phyloP scores from a whole-genome alignment of 2,888 invertebrate species.

The Taphrorychus bicolor region DNA sequence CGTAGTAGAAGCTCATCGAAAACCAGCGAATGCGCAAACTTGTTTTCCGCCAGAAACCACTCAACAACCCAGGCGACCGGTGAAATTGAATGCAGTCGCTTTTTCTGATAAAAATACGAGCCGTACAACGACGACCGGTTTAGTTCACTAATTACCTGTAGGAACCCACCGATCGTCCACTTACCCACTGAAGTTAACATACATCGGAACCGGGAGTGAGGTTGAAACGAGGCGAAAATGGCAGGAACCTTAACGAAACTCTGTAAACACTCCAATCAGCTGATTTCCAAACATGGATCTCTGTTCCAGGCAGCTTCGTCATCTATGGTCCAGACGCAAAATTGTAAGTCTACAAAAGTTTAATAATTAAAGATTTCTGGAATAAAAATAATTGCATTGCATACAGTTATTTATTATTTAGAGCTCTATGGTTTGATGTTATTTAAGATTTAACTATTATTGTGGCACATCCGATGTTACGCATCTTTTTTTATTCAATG shows the following conservation, averaged over 20 bases:
- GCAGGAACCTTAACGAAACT: slow-evolving; percentile 58
- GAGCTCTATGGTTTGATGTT: no score
- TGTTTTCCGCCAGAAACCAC: slow-evolving; percentile 18
- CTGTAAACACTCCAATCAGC: slow-evolving; percentile 51
- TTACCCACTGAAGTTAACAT: no score
- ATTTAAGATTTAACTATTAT: no score
- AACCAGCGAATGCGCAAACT: slow-evolving; percentile 29
- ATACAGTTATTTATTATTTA: no score
- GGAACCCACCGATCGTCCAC: no score
- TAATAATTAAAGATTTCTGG: no score
- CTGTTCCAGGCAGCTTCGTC: slow-evolving; percentile 15
- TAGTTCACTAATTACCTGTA: no score
- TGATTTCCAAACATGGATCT: slow-evolving; percentile 43
- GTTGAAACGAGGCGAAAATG: slow-evolving; percentile 46
- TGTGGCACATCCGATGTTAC: no score
- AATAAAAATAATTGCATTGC: no score
- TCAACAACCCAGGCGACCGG: slow-evolving; percentile 9
- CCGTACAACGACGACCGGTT: slow-evolving; percentile 18
- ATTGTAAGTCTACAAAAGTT: slow-evolving; percentile 36
- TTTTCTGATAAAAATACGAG: slow-evolving; percentile 27
- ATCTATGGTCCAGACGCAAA: slow-evolving; percentile 13
- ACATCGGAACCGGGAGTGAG: neutral
- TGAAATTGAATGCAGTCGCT: slow-evolving; percentile 23
- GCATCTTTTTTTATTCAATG: no score
- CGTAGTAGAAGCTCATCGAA: slow-evolving; percentile 4